Evolutionary conservation across 1,140 invertebrate species (phyloP), one percentile per base, ranked within the genome.

Genomic region (Pissodes strobi): DNA sequence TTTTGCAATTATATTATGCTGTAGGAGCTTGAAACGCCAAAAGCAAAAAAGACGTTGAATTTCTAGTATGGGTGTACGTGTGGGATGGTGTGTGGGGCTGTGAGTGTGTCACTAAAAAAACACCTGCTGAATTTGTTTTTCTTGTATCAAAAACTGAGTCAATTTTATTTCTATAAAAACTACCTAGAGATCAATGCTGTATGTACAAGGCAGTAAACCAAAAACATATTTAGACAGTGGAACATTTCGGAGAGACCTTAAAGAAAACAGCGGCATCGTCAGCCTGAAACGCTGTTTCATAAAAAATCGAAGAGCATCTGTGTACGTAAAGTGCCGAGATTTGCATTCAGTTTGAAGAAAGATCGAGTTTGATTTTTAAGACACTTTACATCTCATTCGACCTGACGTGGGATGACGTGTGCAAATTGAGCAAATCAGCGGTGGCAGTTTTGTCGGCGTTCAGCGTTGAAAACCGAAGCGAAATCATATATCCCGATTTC

Each of bases 351-450:
- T 70, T 72, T 72, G 62, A 70, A 68, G 67, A 72, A 60, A 73
- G 72, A 76, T 76, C 71, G 73, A 74, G 73, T 75, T 76, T 74
- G 74, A 76, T 76, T 76, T 75, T 74, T 74, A 73, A 76, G 74
- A 76, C 74, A 73, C 71, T 75, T 76, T 74, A 71, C 73, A 74
- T 75, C 72, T 74, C 73, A 76, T 75, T 74, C 73, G 48, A 48
- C 49, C 57, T 75, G 73, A 76, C 73, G 69, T 72, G 66, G 73
- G 74, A 73, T 76, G 73, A 76, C 74, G 69, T 68, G 56, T 65
- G 72, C 71, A 76, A 76, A 76, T 76, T 76, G 73, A 75, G 74
- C 74, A 76, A 76, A 76, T 76, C 73, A 72, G 67, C 69, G 66
- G 64, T 75, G 73, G 74, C 73, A 74, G 70, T 58, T 61, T 61